phyloP scores from a whole-genome alignment of 2,888 invertebrate genomes.

The Dryobota labecula region DNA sequence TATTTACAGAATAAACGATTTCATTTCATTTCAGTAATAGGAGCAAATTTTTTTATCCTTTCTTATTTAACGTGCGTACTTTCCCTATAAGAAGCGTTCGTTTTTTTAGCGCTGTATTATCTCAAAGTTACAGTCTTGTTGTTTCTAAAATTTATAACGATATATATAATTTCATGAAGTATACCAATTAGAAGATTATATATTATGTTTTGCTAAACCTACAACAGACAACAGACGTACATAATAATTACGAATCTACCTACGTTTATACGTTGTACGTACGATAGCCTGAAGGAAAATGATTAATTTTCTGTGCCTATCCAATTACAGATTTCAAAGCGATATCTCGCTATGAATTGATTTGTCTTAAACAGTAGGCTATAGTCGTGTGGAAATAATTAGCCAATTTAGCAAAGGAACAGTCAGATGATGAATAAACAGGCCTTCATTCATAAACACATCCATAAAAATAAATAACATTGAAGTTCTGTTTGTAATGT shows the following conservation, averaged over 20 bases:
- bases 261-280: background rate
- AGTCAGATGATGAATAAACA: background rate
- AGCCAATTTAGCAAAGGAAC: conserved; percentile 21
- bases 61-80: background rate
- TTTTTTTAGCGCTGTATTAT: background rate
- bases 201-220: conserved; percentile 21
- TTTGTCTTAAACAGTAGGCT: conserved; percentile 49
- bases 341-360: conserved; percentile 52
- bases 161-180: conserved; percentile 21
- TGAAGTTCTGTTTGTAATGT: no score
- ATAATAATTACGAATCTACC: background rate
- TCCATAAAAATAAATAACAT: no score
- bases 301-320: conserved; percentile 50
- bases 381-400: conserved; percentile 51
- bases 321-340: conserved; percentile 56
- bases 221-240: background rate
- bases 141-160: conserved; percentile 8
- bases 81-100: background rate
- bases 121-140: conserved; percentile 8
- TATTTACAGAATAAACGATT: no score
- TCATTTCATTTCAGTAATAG: background rate
- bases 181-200: conserved; percentile 28
- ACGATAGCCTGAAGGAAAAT: conserved; percentile 45
- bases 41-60: background rate
- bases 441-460: background rate